These are phyloP conservation scores for Molossus alvarezi DNA, from an alignment of 2,797 vertebrate genomes.

Conservation along the genomic window DNA sequence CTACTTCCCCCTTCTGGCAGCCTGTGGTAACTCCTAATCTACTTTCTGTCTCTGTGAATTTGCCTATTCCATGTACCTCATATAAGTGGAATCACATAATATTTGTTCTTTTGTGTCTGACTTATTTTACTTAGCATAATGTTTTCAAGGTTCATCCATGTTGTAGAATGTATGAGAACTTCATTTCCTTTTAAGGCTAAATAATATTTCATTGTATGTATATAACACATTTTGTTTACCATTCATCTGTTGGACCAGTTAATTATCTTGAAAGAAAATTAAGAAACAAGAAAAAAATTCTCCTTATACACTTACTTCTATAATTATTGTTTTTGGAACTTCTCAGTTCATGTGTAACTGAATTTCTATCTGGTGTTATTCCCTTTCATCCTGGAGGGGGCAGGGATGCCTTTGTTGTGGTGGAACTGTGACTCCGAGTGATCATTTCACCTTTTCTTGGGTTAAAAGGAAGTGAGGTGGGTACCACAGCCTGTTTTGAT, in stretches of 20 bases:
- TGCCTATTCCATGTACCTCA: neutral
- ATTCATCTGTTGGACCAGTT: neutral
- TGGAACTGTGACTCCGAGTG: neutral
- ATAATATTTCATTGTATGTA: neutral
- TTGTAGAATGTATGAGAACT: neutral
- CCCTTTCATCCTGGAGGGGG: neutral
- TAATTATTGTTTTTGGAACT: neutral
- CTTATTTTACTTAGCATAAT: slow-evolving; percentile 34
- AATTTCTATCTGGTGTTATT: slow-evolving; percentile 6
- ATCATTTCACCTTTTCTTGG: neutral
- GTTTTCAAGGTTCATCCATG: neutral
- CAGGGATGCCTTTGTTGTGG: neutral
- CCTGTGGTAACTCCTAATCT: neutral
- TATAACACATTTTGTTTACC: neutral
- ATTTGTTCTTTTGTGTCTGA: slow-evolving; percentile 1
- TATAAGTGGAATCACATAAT: neutral
- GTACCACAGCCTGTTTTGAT: neutral
- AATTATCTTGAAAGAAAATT: slow-evolving; percentile 35
- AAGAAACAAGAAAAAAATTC: slow-evolving; percentile 46
- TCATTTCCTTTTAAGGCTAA: neutral
- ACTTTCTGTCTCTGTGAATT: neutral
- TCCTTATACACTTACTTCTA: neutral
- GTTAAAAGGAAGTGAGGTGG: neutral
- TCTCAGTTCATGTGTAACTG: slow-evolving; percentile 31
- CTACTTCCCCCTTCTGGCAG: neutral